Evolutionary conservation across 2,113 vertebrate genomes (phyloP).

Genomic region (Emberiza fucata): DNA sequence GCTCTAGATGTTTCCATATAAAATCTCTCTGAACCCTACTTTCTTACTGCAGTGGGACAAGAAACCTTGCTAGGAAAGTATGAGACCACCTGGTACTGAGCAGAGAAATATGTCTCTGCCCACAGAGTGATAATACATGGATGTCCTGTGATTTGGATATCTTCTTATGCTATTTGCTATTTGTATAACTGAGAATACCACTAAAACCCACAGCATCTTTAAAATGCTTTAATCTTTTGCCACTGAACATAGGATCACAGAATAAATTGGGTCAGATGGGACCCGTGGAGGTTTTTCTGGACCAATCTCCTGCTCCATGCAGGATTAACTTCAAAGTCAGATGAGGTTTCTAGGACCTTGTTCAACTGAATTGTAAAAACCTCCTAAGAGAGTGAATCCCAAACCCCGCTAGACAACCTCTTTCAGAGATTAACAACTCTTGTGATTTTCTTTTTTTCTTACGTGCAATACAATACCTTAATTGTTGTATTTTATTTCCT

Average conservation of each 20-base stretch:
- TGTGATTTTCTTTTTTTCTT: background rate
- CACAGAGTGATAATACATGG: background rate
- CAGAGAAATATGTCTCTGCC: background rate
- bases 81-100: background rate
- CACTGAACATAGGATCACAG: background rate
- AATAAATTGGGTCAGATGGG: background rate
- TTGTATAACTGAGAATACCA: background rate
- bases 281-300: background rate
- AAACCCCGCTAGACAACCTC: background rate
- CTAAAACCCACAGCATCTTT: background rate
- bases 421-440: background rate
- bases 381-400: background rate
- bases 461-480: background rate
- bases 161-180: background rate
- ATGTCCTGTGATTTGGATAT: background rate
- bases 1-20: background rate
- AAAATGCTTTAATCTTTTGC: background rate
- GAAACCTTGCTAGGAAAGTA: background rate
- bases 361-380: background rate
- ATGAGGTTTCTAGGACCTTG: background rate
- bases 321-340: background rate
- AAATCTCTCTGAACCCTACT: background rate
- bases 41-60: background rate
- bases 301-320: background rate
- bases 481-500: background rate